A percentile compares a stretch with the other conserved stretches of the same genome.
These are phyloP conservation scores for Chrysina gloriosa DNA, from an alignment of 2,888 invertebrate genomes.

Conservation along the genomic window DNA sequence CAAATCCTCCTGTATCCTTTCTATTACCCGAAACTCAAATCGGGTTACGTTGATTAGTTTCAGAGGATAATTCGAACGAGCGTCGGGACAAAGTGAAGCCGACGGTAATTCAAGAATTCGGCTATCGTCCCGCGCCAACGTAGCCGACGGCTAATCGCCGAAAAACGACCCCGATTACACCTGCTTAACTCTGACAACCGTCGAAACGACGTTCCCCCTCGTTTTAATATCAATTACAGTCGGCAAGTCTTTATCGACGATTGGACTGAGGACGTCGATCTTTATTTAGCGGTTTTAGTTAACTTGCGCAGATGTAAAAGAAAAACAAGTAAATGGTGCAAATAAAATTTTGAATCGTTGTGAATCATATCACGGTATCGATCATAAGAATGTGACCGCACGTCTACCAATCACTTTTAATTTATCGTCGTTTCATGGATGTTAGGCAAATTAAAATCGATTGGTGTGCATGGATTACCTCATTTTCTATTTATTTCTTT, in stretches of 20 bases:
- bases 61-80: not conserved
- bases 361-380: too few relatives aligned
- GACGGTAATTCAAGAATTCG: slow-evolving; percentile 1
- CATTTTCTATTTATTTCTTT: too few relatives aligned
- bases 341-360: too few relatives aligned
- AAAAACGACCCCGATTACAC: slow-evolving; percentile 22
- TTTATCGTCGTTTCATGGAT: too few relatives aligned
- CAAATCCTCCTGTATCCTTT: not conserved
- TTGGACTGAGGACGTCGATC: not conserved
- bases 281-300: not conserved
- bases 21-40: slow-evolving; percentile 2
- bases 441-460: too few relatives aligned
- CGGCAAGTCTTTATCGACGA: not conserved
- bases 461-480: too few relatives aligned
- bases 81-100: not conserved
- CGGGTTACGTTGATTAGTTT: slow-evolving; percentile 11
- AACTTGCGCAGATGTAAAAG: not conserved
- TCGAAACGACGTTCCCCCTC: not conserved
- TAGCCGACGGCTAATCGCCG: slow-evolving; percentile 21
- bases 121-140: not conserved
- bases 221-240: slow-evolving; percentile 28
- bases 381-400: too few relatives aligned
- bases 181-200: not conserved
- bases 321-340: too few relatives aligned
- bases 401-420: too few relatives aligned